Percentiles rank a stretch among this genome's conserved stretches.
Evolutionary conservation across 2,797 vertebrate genomes (phyloP).

Genomic region (Sarcoramphus papa): DNA sequence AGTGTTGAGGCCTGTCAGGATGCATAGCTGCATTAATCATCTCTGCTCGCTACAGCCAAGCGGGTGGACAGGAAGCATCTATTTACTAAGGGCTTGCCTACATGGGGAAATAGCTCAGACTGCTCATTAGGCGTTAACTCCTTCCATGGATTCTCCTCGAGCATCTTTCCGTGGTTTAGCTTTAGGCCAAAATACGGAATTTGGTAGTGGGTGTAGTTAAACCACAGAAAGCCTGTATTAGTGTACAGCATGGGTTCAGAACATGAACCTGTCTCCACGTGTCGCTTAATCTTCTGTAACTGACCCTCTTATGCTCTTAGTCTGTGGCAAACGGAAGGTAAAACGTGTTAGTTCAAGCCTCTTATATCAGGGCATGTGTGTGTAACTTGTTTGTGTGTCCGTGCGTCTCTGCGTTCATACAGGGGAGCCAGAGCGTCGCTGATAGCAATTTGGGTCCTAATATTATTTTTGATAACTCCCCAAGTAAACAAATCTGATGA

Average conservation of each 20-base stretch:
- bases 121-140: conserved; percentile 25
- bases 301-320: neutral
- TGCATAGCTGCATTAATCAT: conserved; percentile 37
- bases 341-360: neutral
- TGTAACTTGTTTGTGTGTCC: neutral
- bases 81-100: conserved; percentile 29
- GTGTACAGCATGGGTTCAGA: neutral
- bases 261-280: neutral
- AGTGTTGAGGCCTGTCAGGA: conserved; percentile 7
- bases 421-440: neutral
- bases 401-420: neutral
- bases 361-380: neutral
- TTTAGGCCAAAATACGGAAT: neutral
- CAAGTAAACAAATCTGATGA: neutral
- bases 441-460: neutral
- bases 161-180: neutral
- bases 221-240: neutral
- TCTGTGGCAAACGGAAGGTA: neutral
- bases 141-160: neutral
- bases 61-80: conserved; percentile 22
- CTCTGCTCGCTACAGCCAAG: neutral
- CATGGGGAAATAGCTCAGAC: neutral
- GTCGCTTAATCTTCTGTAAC: conserved; percentile 17
- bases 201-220: neutral
- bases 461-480: neutral